Evolutionary conservation across 2,797 vertebrate species (phyloP), one percentile per base, ranked within the genome.

Genomic region (Urosaurus nigricauda): DNA sequence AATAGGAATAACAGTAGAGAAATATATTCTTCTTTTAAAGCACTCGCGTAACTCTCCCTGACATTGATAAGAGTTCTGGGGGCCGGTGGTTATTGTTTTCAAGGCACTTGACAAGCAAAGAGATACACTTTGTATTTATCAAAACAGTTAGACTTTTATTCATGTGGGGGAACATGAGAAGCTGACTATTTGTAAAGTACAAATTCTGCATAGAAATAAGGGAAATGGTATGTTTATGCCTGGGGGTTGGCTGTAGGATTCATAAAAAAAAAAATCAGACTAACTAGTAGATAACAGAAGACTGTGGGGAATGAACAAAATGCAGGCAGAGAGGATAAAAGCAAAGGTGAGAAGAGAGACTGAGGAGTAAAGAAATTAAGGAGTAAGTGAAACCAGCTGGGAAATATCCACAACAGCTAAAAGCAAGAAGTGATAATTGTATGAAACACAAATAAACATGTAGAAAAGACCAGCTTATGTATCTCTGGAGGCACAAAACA

Each of bases 161-260:
- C 35, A 43, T 47, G 5, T 75, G 79, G 73, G 16, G 88, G 29
- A 91, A 88, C 4, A 90, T 63, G 24, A 92, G 19, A 63, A 88
- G 74, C 84, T 56, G 88, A 65, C 86, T 94, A 89, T 92, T 91
- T 91, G 26, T 82, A 89, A 90, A 94, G 85, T 89, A 91, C 83
- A 94, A 92, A 94, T 92, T 89, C 94, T 88, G 83, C 88, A 95
- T 88, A 91, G 95, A 92, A 92, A 90, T 90, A 84, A 51, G 43
- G 4, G 89, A 89, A 94, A 84, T 32, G 91, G 35, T 94, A 86
- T 83, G 87, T 94, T 92, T 93, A 89, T 91, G 80, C 91, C 94
- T 91, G 94, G 82, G 89, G 91, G 94, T 94, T 95, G 88, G 92
- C 88, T 94, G 73, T 56, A 87, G 79, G 84, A 80, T 89, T 94